Evolutionary conservation across 2,888 invertebrate species (phyloP), one percentile per base, ranked within the genome.

Genomic region (Yponomeuta evonymella): DNA sequence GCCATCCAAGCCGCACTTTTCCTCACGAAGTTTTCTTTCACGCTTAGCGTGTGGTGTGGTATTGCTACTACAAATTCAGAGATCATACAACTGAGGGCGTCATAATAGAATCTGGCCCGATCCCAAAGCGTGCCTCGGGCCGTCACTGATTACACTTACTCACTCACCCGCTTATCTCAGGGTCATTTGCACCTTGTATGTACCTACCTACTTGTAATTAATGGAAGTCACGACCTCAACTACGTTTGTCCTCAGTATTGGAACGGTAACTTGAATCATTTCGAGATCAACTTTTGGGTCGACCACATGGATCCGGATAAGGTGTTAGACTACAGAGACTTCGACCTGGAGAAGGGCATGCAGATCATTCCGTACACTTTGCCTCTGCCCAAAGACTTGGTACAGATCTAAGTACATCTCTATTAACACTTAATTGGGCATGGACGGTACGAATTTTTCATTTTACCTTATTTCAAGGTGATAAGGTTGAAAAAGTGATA

Each of bases 281-380:
- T 87, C 71, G 81, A 86, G 48, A 75, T 81, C 70, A 84, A 92
- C 73, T 90, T 87, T 76, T 94, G 94, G 94, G 81, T 79, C 30
- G 87, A 93, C 43, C 91, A 90, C 68, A 79, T 90, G n/a, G 85
- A 88, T 43, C 78, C 77, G 0, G 85, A 86, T 15, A 83, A 87
- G 70, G 75, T 85, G 48, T 74, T 92, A 33, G 87, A 89, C 73
- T 93, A 92, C 79, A 88, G 87, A 69, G 89, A 93, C 72, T 83
- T 88, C 48, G 90, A 83, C 67, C 33, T 86, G 4, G 81, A 82
- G 15, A 86, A 85, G 68, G 43, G 43, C 5, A 79, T 81, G 4
- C 83, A 82, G 64, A 82, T 89, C 70, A 76, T 90, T 66, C 88
- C 89, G 0, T 93, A 83, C 74, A 90, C 93, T 1, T 76, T 93